Conservation (phyloP, 2,888 invertebrate species). For the Pomacea canaliculata region DNA sequence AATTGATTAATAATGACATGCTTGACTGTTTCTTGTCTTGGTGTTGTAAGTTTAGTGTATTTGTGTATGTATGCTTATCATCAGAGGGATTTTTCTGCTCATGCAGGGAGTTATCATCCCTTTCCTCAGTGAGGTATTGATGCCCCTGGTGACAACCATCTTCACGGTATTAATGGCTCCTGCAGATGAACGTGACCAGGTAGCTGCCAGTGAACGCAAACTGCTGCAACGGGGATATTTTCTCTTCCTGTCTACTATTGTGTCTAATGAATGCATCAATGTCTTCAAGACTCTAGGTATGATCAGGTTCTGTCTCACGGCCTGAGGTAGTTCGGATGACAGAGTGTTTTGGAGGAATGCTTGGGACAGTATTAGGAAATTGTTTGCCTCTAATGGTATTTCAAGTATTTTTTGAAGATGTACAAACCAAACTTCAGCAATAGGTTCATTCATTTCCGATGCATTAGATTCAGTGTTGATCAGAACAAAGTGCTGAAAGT, state of each 20-base stretch:
- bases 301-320: not conserved
- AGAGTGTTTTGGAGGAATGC: too few species aligned
- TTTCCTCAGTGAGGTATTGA: conserved; percentile 72
- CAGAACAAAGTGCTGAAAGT: too few species aligned
- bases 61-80: not conserved
- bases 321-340: not conserved
- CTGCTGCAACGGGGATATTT: conserved; percentile 72
- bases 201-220: conserved; percentile 70
- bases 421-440: too few species aligned
- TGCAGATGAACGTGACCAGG: conserved; percentile 71
- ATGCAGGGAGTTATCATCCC: conserved; percentile 72
- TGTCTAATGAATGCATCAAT: conserved; percentile 72
- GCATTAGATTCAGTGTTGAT: too few species aligned
- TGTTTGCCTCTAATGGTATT: too few species aligned
- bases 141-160: conserved; percentile 72
- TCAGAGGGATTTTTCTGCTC: not conserved
- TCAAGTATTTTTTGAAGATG: too few species aligned
- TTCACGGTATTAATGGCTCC: conserved; percentile 70
- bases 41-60: not conserved
- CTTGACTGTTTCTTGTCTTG: not conserved
- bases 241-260: conserved; percentile 71
- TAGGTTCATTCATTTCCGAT: too few species aligned
- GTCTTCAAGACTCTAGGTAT: conserved; percentile 56
- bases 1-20: not conserved
- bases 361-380: too few species aligned